Conservation (phyloP, 92 coral and sea anemone species). For the Plumapathes pennacea region DNA sequence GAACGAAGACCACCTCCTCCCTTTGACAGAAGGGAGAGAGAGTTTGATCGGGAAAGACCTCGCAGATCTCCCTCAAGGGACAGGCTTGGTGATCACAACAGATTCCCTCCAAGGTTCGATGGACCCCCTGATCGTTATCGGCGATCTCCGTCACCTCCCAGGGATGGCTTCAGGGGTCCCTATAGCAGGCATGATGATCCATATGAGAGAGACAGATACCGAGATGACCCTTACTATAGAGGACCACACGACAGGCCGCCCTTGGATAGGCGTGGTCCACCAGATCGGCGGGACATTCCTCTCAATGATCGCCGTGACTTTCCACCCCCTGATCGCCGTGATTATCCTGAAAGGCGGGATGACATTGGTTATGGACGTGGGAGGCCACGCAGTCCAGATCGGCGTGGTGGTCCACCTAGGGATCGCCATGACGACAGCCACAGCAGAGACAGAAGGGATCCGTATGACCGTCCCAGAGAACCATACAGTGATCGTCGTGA, state of each 20-base stretch:
- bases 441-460: conserved; percentile 51
- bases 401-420: too few relatives aligned
- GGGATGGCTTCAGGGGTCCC: conserved; percentile 60
- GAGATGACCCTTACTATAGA: conserved; percentile 74
- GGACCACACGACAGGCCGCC: conserved; percentile 59
- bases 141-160: conserved; percentile 70
- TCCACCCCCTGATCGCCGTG: conserved; percentile 51
- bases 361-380: too few relatives aligned
- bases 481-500: conserved; percentile 54
- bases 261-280: conserved; percentile 56
- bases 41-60: conserved; percentile 54
- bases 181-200: conserved; percentile 70
- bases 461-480: conserved; percentile 58
- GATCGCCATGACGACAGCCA: too few relatives aligned
- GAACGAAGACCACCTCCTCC: conserved; percentile 51
- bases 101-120: conserved; percentile 77
- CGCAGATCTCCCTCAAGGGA: conserved; percentile 72
- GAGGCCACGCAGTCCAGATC: too few relatives aligned
- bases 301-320: conserved; percentile 46
- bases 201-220: conserved; percentile 74
- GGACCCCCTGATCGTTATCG: conserved; percentile 66
- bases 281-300: conserved; percentile 37
- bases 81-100: conserved; percentile 65
- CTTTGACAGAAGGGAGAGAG: conserved; percentile 53
- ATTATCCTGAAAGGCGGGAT: too few relatives aligned